phyloP scores from a whole-genome alignment of 2,888 invertebrate species.

The Adelphocoris suturalis region DNA sequence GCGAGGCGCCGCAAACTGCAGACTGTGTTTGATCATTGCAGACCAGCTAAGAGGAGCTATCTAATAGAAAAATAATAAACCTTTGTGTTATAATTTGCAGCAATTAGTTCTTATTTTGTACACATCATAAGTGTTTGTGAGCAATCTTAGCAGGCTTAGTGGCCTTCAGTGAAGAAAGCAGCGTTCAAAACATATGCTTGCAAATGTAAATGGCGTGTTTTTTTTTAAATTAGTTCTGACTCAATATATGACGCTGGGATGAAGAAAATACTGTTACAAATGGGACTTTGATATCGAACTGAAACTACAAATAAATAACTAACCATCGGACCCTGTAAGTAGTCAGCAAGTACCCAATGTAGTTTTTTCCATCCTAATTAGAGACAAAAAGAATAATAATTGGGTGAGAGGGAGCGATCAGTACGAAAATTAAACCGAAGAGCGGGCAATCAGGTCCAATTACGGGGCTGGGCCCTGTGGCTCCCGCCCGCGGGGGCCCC shows the following conservation, averaged over 20 bases:
- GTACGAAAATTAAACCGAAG: conserved; percentile 66
- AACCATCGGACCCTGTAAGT: not conserved
- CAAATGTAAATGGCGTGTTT: too few relatives aligned
- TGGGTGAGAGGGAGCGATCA: conserved; percentile 51
- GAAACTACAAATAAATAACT: not conserved
- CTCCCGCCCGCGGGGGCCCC: conserved; percentile 33
- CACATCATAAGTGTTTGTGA: too few relatives aligned
- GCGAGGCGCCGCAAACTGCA: too few relatives aligned
- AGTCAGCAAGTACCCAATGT: conserved; percentile 12
- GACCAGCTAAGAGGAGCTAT: too few relatives aligned
- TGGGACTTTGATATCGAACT: not conserved
- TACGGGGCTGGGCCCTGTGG: conserved; percentile 54
- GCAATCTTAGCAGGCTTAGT: too few relatives aligned
- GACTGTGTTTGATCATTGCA: too few relatives aligned
- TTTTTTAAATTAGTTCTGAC: too few relatives aligned
- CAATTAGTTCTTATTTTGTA: too few relatives aligned
- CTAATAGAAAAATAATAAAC: too few relatives aligned
- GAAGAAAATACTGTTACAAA: not conserved
- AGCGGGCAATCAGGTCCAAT: conserved; percentile 67
- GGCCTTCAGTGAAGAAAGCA: too few relatives aligned
- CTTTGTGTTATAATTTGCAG: too few relatives aligned
- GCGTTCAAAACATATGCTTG: too few relatives aligned
- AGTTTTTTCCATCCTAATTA: conserved; percentile 35
- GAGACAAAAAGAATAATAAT: conserved; percentile 58
- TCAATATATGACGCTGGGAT: not conserved